Percentiles rank a stretch among this genome's conserved stretches.
Evolutionary conservation across 2,888 invertebrate species (phyloP).

Genomic region (Flexamia atlantica): DNA sequence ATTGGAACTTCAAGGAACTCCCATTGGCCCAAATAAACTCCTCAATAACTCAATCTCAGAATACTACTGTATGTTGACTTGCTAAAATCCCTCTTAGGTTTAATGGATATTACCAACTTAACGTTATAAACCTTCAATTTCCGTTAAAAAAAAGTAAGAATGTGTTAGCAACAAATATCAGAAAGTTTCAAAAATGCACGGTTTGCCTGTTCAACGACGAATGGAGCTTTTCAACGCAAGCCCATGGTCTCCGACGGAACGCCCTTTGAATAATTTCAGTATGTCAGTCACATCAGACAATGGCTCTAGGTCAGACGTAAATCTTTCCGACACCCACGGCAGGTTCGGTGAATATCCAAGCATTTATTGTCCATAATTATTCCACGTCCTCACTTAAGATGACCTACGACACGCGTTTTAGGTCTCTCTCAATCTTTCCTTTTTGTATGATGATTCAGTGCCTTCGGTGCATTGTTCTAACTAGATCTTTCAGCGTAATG

Average conservation of each 20-base stretch:
- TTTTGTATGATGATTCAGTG: conserved; percentile 9
- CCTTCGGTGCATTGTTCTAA: conserved; percentile 10
- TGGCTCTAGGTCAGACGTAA: not conserved
- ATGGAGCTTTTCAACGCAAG: too few relatives aligned
- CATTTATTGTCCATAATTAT: conserved; percentile 2
- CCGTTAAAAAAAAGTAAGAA: too few relatives aligned
- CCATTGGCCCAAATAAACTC: too few relatives aligned
- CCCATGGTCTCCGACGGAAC: not conserved
- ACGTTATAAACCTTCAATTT: too few relatives aligned
- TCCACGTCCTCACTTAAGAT: conserved; percentile 31
- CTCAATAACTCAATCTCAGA: too few relatives aligned
- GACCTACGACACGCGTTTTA: not conserved
- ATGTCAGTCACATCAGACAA: not conserved
- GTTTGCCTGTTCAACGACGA: too few relatives aligned
- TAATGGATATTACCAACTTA: too few relatives aligned
- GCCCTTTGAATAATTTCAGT: not conserved
- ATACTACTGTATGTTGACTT: too few relatives aligned
- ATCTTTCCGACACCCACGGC: not conserved
- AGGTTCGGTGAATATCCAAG: not conserved
- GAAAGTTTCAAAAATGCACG: too few relatives aligned
- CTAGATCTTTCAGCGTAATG: not conserved
- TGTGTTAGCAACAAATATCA: too few relatives aligned
- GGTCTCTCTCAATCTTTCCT: not conserved
- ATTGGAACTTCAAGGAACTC: too few relatives aligned
- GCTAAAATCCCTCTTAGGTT: too few relatives aligned